Base-by-base conservation (phyloP, 2,888 invertebrate genomes). In the Drosophila histrio region DNA sequence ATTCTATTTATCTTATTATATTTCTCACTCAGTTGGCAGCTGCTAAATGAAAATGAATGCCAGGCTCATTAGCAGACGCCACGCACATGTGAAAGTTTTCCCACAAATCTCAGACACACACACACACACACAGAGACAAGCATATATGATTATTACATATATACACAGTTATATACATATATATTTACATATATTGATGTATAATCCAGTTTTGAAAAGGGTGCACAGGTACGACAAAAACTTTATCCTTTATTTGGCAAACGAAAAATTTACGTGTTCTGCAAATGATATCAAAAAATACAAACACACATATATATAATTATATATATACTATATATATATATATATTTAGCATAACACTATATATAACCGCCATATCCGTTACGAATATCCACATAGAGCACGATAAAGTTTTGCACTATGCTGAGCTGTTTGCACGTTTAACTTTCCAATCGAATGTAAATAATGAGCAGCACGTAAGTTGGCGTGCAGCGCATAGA, bases 361-460 rank as follows among this genome's bases (percentile, higher is more conserved):
- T 53, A 58, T 74, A 58, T 74, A 62, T 53, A 52, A 34, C 36
- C 50, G 44, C 21, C 15, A 57, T 72, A 77, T 50, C 47, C 47
- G 39, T 41, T 53, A 26, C 60, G 39, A 24, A 52, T 36, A 54
- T 38, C 13, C 19, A 36, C 41, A 15, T 6, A 44, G 41, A 41
- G 39, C 56, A 81, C 60, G 85, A 63, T 63, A 77, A 87, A 85
- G 69, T 81, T 81, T 53, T 54, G 39, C 59, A 28, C 30, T 49
- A 38, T 64, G 63, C 53, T 63, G 61, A 89, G 66, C 76, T 72
- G 74, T 87, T 87, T 75, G 70, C 83, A 89, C 79, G 83, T 77
- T 86, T 72, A 89, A 86, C 89, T 88, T 88, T 67, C 83, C 83
- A 89, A 86, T 89, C 88, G 88, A 87, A 89, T 86, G 88, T 79